These are phyloP conservation scores for Drosophila buzzatii DNA, from an alignment of 2,888 invertebrate genomes.

Conservation along the genomic window DNA sequence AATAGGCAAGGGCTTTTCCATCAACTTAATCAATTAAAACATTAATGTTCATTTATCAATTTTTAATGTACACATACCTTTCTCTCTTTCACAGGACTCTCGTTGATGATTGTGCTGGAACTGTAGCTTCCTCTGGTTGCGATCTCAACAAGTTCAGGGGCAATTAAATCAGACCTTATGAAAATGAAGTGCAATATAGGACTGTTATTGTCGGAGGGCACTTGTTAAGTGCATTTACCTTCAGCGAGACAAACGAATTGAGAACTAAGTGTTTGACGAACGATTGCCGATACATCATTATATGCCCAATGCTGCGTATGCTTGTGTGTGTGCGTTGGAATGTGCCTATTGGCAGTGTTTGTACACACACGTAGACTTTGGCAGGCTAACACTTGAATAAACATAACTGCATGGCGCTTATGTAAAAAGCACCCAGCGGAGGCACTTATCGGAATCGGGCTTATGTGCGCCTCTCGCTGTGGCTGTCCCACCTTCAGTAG, in stretches of 20 bases:
- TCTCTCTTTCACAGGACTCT: too few relatives aligned
- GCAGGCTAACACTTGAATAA: slow-evolving; percentile 70
- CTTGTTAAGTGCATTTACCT: slow-evolving; percentile 56
- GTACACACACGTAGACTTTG: slow-evolving; percentile 35
- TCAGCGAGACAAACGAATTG: slow-evolving; percentile 60
- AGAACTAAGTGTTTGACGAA: slow-evolving; percentile 52
- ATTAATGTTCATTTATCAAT: too few relatives aligned
- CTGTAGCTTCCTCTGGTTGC: neutral
- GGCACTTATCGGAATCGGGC: slow-evolving; percentile 65
- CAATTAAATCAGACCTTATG: slow-evolving; percentile 8
- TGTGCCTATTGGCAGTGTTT: slow-evolving; percentile 43
- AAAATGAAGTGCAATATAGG: slow-evolving; percentile 21
- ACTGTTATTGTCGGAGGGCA: slow-evolving; percentile 19
- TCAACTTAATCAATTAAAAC: too few relatives aligned
- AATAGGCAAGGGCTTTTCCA: too few relatives aligned
- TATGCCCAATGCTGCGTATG: slow-evolving; percentile 54
- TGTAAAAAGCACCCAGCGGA: slow-evolving; percentile 71
- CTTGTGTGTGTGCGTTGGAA: slow-evolving; percentile 17
- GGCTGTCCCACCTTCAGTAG: slow-evolving; percentile 1
- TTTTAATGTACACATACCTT: too few relatives aligned
- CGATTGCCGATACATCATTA: slow-evolving; percentile 76
- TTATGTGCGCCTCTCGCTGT: slow-evolving; percentile 34
- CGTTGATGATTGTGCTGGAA: neutral
- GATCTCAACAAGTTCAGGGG: slow-evolving; percentile 1
- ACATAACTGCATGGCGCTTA: slow-evolving; percentile 75